Evolutionary conservation across 30 jellyfish, hydroid and myxozoan species (phyloP).

Genomic region (Pelagia noctiluca): DNA sequence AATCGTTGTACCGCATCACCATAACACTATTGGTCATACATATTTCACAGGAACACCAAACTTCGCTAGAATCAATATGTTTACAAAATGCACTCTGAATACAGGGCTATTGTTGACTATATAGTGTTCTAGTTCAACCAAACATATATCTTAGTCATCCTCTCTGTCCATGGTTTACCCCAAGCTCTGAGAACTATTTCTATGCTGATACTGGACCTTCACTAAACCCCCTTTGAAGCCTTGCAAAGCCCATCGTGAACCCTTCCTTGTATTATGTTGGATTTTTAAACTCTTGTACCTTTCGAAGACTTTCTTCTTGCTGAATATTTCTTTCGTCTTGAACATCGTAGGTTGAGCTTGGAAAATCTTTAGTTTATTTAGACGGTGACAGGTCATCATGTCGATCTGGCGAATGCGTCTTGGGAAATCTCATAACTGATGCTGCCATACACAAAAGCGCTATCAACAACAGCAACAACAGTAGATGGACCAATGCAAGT

Average conservation of each 20-base stretch:
- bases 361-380: constrained; percentile 49
- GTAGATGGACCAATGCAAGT: constrained; percentile 74
- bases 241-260: not conserved
- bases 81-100: too few species aligned
- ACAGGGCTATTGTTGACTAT: too few species aligned
- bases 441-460: constrained; percentile 67
- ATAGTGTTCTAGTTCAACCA: too few species aligned
- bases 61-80: too few species aligned
- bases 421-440: constrained; percentile 83
- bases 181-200: not conserved
- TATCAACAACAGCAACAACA: not conserved
- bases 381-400: constrained; percentile 78
- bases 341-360: constrained; percentile 74
- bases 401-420: constrained; percentile 74
- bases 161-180: not conserved
- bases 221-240: not conserved
- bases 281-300: not conserved
- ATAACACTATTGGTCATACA: too few species aligned
- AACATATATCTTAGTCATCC: too few species aligned
- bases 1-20: too few species aligned
- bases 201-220: not conserved
- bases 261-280: not conserved
- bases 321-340: too few species aligned
- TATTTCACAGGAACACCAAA: too few species aligned
- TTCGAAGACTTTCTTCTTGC: not conserved